Evolutionary conservation across 2,888 invertebrate genomes (phyloP).

Genomic region (Cantharis lateralis): DNA sequence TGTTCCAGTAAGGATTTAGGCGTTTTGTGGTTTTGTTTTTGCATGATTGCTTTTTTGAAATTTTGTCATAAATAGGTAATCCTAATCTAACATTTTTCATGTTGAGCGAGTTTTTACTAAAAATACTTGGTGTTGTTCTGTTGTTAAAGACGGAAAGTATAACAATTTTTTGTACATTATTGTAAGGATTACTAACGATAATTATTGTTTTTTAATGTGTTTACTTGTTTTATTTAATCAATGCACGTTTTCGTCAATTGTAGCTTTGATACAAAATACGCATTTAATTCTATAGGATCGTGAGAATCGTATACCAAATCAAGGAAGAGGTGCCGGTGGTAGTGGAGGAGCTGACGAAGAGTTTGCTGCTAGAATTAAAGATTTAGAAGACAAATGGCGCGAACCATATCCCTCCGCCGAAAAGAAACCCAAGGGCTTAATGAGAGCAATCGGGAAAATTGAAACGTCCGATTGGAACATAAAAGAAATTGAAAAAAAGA

Average conservation of each 20-base stretch:
- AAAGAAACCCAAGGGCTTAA: slow-evolving; percentile 83
- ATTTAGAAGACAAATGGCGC: slow-evolving; percentile 79
- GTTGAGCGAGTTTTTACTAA: not conserved
- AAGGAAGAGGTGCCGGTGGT: slow-evolving; percentile 49
- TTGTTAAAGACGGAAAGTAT: not conserved
- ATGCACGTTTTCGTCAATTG: not conserved
- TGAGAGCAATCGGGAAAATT: slow-evolving; percentile 86
- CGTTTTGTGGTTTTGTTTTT: slow-evolving; percentile 34
- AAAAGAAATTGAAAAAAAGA: slow-evolving; percentile 87
- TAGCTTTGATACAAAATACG: not conserved
- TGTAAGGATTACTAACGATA: not conserved
- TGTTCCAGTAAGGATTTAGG: slow-evolving; percentile 65
- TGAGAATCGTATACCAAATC: slow-evolving; percentile 38
- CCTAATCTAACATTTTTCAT: not conserved
- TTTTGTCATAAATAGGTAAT: not conserved
- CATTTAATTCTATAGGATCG: slow-evolving; percentile 46
- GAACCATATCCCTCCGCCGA: slow-evolving; percentile 60
- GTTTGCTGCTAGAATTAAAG: slow-evolving; percentile 68
- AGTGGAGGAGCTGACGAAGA: slow-evolving; percentile 60
- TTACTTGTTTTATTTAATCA: not conserved
- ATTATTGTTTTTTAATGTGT: not conserved
- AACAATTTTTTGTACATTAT: not conserved
- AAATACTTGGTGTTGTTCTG: not conserved
- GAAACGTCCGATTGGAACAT: slow-evolving; percentile 91
- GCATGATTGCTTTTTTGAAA: slow-evolving; percentile 4